phyloP scores from a whole-genome alignment of 2,888 invertebrate species.

The Malthinus seriepunctatus region DNA sequence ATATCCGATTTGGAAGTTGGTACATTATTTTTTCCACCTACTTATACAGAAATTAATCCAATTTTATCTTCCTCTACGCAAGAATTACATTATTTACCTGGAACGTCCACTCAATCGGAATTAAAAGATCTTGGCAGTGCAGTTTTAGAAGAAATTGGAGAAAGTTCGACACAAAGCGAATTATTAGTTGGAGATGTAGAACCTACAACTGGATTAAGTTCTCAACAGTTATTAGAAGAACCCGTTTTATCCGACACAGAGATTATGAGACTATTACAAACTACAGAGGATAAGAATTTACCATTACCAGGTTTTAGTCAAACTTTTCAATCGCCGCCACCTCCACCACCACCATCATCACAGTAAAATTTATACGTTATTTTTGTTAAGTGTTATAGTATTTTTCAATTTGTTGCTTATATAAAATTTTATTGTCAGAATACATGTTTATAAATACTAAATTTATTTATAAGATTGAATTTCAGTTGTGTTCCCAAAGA shows the following conservation, averaged over 20 bases:
- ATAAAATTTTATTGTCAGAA: constrained; percentile 23
- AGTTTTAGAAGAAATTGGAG: constrained; percentile 42
- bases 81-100: constrained; percentile 37
- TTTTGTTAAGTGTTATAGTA: constrained; percentile 24
- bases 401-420: constrained; percentile 25
- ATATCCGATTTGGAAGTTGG: constrained; percentile 25
- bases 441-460: constrained; percentile 27
- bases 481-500: constrained; percentile 31
- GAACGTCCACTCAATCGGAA: constrained; percentile 41
- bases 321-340: constrained; percentile 54
- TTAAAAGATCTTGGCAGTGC: constrained; percentile 44
- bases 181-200: constrained; percentile 4
- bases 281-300: constrained; percentile 48
- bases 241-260: constrained; percentile 42
- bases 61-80: constrained; percentile 24
- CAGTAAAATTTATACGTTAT: constrained; percentile 21
- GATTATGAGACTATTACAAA: constrained; percentile 42
- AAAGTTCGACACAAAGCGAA: constrained; percentile 27
- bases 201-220: constrained; percentile 11
- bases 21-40: constrained; percentile 28
- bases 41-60: constrained; percentile 32
- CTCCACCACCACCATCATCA: constrained; percentile 35
- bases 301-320: constrained; percentile 57
- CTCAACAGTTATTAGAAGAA: constrained; percentile 32
- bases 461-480: constrained; percentile 26